Conservation (phyloP, 1,140 invertebrate species). For the Pachypeltis micranthus region DNA sequence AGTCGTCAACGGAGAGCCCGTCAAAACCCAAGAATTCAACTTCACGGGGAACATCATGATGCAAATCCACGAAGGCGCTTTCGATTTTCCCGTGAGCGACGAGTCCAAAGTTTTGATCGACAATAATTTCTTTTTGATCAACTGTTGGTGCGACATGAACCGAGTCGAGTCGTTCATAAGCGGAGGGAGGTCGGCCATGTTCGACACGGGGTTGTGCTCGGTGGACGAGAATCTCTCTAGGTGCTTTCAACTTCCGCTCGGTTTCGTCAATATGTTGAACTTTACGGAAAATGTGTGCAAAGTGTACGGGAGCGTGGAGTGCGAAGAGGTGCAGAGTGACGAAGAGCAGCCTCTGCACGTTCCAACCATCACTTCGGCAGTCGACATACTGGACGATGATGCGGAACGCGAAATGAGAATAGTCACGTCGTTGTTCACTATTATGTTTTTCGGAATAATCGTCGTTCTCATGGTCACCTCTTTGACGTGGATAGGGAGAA, state of each 20-base stretch:
- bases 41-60: slow-evolving; percentile 50
- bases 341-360: slow-evolving; percentile 16
- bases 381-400: slow-evolving; percentile 15
- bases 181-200: slow-evolving; percentile 31
- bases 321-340: slow-evolving; percentile 20
- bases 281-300: slow-evolving; percentile 47
- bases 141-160: slow-evolving; percentile 47
- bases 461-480: slow-evolving; percentile 39
- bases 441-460: slow-evolving; percentile 38
- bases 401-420: slow-evolving; percentile 36
- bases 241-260: slow-evolving; percentile 49
- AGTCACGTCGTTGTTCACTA: slow-evolving; percentile 38
- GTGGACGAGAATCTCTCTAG: slow-evolving; percentile 43
- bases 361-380: slow-evolving; percentile 20
- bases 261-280: slow-evolving; percentile 47
- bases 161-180: slow-evolving; percentile 30
- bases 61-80: slow-evolving; percentile 38
- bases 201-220: slow-evolving; percentile 48
- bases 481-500: slow-evolving; percentile 41
- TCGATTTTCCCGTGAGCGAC: slow-evolving; percentile 31
- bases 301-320: slow-evolving; percentile 29
- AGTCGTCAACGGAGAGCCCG: slow-evolving; percentile 25
- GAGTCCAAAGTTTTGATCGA: slow-evolving; percentile 38
- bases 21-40: slow-evolving; percentile 38
- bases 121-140: slow-evolving; percentile 47